Percentiles rank a stretch among this genome's conserved stretches.
Evolutionary conservation across 1,140 invertebrate genomes (phyloP).

Genomic region (Meloidogyne floridensis): DNA sequence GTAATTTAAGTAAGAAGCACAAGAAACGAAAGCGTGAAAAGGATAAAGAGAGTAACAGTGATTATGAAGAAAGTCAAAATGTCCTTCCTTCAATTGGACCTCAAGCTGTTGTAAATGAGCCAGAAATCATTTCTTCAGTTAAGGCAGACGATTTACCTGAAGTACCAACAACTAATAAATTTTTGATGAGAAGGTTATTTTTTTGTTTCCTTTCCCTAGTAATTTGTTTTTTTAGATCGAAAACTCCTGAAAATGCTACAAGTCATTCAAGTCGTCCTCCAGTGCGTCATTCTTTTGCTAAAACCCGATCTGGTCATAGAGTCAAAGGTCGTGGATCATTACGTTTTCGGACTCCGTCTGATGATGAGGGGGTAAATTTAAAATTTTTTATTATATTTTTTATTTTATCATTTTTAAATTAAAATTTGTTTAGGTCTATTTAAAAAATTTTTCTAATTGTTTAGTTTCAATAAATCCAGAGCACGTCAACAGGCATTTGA

Average conservation of each 20-base stretch:
- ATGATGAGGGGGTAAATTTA: conserved; percentile 5
- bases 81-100: background rate
- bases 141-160: conserved; percentile 40
- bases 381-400: background rate
- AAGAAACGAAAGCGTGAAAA: conserved; percentile 26
- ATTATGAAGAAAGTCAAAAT: conserved; percentile 19
- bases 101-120: conserved; percentile 12
- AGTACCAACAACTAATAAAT: conserved; percentile 35
- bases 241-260: conserved; percentile 11
- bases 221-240: conserved; percentile 13
- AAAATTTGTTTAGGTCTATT: background rate
- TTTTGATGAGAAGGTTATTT: conserved; percentile 33
- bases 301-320: conserved; percentile 7
- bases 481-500: background rate
- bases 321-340: conserved; percentile 39
- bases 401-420: background rate
- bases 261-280: background rate
- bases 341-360: conserved; percentile 32
- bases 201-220: background rate
- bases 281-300: background rate
- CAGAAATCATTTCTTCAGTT: conserved; percentile 42
- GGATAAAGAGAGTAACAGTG: conserved; percentile 11
- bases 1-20: conserved; percentile 11
- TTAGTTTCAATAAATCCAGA: background rate
- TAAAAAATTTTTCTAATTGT: background rate